Conservation (phyloP, 1,140 invertebrate species). For the Ridgeia piscesae region DNA sequence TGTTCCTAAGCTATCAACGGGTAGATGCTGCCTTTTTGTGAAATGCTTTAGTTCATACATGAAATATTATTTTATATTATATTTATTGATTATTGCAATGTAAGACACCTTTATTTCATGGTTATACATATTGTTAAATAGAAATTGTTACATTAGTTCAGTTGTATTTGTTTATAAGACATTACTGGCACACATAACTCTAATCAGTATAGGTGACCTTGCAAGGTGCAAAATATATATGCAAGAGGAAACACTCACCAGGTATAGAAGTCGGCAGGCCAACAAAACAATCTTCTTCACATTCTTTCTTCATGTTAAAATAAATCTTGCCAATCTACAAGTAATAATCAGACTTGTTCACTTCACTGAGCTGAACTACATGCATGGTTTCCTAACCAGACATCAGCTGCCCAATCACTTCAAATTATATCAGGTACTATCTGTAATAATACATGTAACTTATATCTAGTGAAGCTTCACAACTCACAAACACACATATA, state of each 20-base stretch:
- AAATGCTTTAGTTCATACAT: too few species aligned
- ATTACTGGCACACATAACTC: not conserved
- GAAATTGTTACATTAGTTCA: not conserved
- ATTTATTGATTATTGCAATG: too few species aligned
- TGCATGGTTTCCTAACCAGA: too few species aligned
- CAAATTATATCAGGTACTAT: too few species aligned
- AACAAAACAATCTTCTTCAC: slow-evolving; percentile 75
- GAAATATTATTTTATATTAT: too few species aligned
- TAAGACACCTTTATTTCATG: not conserved
- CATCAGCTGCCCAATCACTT: too few species aligned
- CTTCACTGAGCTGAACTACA: not conserved
- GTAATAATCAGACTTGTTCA: not conserved
- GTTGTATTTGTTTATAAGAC: not conserved
- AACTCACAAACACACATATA: too few species aligned
- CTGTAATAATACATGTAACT: too few species aligned
- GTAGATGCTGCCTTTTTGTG: too few species aligned
- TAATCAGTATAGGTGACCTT: not conserved
- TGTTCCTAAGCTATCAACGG: too few species aligned
- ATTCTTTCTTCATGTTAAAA: slow-evolving; percentile 72
- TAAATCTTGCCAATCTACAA: slow-evolving; percentile 63
- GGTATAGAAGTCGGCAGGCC: slow-evolving; percentile 65
- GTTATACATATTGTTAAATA: not conserved
- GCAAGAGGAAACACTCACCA: slow-evolving; percentile 57
- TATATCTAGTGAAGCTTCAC: too few species aligned
- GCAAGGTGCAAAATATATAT: not conserved